Evolutionary conservation across 1,140 invertebrate species (phyloP).

Genomic region (Pseudomyrmex cubaensis): DNA sequence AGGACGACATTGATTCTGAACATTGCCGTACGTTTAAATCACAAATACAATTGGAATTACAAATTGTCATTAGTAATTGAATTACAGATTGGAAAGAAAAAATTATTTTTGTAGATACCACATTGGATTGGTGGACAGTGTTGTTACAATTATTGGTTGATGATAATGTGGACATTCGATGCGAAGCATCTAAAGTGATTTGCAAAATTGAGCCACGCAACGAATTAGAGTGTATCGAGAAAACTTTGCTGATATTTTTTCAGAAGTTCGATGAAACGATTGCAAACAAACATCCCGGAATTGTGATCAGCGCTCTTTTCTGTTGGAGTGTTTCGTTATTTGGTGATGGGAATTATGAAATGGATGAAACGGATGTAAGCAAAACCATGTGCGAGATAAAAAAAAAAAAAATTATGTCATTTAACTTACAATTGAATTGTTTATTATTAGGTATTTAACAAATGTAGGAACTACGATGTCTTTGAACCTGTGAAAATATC

Average conservation of each 20-base stretch:
- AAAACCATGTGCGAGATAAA: not conserved
- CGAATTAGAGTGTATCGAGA: conserved; percentile 56
- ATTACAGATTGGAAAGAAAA: not conserved
- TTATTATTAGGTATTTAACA: conserved; percentile 80
- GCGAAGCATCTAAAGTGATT: conserved; percentile 65
- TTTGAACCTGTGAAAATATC: conserved; percentile 77
- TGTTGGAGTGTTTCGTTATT: conserved; percentile 75
- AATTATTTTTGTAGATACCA: conserved; percentile 50
- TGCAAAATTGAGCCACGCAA: conserved; percentile 60
- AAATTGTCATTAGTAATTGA: not conserved
- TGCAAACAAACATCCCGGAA: conserved; percentile 40
- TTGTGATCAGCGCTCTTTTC: conserved; percentile 71
- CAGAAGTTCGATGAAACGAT: conserved; percentile 68
- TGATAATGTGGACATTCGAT: conserved; percentile 74
- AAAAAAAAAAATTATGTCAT: not conserved
- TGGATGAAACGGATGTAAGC: conserved; percentile 77
- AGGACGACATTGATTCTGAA: not conserved
- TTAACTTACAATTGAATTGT: conserved; percentile 20
- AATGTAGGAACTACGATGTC: conserved; percentile 78
- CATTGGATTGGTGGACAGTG: conserved; percentile 80
- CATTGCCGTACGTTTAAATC: conserved; percentile 65
- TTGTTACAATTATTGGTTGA: conserved; percentile 77
- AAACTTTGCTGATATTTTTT: conserved; percentile 72
- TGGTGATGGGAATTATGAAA: conserved; percentile 74
- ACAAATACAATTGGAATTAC: conserved; percentile 15